These are phyloP conservation scores for Drosophila histrio DNA, from an alignment of 2,888 invertebrate genomes.

Conservation along the genomic window DNA sequence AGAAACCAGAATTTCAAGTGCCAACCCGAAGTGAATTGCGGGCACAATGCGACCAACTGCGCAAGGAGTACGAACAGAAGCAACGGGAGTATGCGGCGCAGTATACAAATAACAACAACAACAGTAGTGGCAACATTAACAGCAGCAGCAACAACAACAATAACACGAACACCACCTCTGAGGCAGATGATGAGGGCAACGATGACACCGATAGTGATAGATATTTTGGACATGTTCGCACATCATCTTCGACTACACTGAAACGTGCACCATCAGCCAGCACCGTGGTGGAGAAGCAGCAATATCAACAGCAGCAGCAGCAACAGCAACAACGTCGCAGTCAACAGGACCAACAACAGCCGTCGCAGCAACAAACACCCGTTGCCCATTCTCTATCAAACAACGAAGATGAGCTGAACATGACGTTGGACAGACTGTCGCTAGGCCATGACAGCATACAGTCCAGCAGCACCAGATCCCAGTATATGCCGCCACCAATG, in stretches of 20 bases:
- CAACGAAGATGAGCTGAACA: conserved; percentile 74
- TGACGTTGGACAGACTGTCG: conserved; percentile 79
- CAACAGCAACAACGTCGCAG: conserved; percentile 29
- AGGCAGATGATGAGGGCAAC: conserved; percentile 81
- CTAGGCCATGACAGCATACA: conserved; percentile 82
- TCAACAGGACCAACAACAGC: conserved; percentile 18
- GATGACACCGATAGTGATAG: conserved; percentile 75
- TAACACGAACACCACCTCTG: conserved; percentile 66
- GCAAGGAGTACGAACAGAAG: conserved; percentile 81
- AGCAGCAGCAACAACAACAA: conserved; percentile 42
- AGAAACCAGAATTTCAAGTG: conserved; percentile 20
- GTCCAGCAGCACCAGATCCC: conserved; percentile 83
- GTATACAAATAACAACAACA: conserved; percentile 47
- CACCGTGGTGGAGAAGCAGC: conserved; percentile 56
- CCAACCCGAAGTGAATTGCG: conserved; percentile 66
- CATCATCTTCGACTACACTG: conserved; percentile 60
- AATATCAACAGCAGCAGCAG: conserved; percentile 31
- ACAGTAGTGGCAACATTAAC: conserved; percentile 26
- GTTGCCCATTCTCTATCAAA: conserved; percentile 38
- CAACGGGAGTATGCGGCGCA: conserved; percentile 81
- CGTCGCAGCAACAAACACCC: conserved; percentile 4
- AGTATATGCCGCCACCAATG: conserved; percentile 84
- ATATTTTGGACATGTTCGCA: conserved; percentile 60
- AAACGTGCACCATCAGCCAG: conserved; percentile 61
- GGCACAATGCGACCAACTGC: conserved; percentile 74